Base-by-base conservation (phyloP, 2,113 vertebrate genomes). In the Paradoxurus hermaphroditus region DNA sequence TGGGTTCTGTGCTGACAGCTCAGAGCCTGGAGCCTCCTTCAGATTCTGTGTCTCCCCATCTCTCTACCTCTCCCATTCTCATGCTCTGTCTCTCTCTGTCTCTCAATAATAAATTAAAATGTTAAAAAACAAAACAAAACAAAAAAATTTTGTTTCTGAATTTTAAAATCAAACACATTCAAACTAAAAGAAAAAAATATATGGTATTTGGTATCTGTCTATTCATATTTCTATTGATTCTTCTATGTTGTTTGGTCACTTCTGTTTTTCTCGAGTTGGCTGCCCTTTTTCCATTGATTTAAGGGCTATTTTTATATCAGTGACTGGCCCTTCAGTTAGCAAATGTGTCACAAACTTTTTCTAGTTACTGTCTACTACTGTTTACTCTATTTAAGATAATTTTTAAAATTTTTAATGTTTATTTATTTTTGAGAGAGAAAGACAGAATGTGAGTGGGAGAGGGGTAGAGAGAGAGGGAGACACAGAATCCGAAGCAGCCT, bases 111-210 rank as follows among this genome's bases (percentile, higher is more conserved):
- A n/a, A n/a, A n/a, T n/a, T n/a, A n/a, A n/a, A n/a, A n/a, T n/a
- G n/a, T n/a, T n/a, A n/a, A n/a, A n/a, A n/a, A n/a, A n/a, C n/a
- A n/a, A n/a, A n/a, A n/a, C n/a, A n/a, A n/a, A n/a, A n/a, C n/a
- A n/a, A n/a, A n/a, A 78, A 39, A 91, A 86, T 18, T 86, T 73
- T 68, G 5, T 73, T 94, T 92, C 68, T 96, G 62, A 92, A 86
- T 78, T 79, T 84, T 79, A 53, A 83, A 92, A 78, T 86, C 19
- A 41, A 82, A 73, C 1, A 36, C 53, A 18, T n/a, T 73, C 8
- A 84, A 89, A 59, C 53, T 34, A 59, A 79, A 87, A 73, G n/a
- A 49, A 92, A 96, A 68, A 44, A 53, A 23, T 9, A 27, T 53
- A 59, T 84, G 13, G n/a, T n/a, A n/a, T 49, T 36, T 94, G 31